A percentile compares a stretch with the other conserved stretches of the same genome.
Evolutionary conservation across 2,113 vertebrate species (phyloP).

Genomic region (Sterna hirundo): DNA sequence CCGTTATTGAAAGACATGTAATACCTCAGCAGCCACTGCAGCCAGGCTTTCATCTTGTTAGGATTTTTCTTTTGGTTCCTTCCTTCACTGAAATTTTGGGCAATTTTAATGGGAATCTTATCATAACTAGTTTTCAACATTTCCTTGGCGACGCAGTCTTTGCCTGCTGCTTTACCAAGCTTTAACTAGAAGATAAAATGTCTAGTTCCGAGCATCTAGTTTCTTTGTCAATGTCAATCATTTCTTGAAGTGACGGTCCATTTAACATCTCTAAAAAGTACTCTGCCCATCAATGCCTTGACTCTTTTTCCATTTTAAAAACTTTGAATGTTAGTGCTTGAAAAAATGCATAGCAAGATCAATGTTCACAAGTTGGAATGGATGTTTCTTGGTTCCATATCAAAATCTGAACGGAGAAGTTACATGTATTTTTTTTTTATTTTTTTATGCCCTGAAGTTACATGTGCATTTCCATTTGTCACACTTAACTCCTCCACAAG

Average conservation of each 20-base stretch:
- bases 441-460: neutral
- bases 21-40: neutral
- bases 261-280: neutral
- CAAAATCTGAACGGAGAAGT: neutral
- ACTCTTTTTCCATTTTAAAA: neutral
- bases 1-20: neutral
- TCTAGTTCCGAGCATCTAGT: neutral
- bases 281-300: neutral
- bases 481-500: neutral
- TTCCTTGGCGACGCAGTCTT: neutral
- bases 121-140: neutral
- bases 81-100: neutral
- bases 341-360: neutral
- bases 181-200: neutral
- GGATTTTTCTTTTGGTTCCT: neutral
- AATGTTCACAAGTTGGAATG: neutral
- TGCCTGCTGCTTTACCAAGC: neutral
- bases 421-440: neutral
- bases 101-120: neutral
- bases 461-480: neutral
- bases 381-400: neutral
- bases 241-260: neutral
- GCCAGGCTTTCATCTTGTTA: neutral
- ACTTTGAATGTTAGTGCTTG: neutral
- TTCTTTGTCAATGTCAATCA: neutral